phyloP scores from a whole-genome alignment of 2,888 invertebrate species.

The Nemotelus pantherinus region DNA sequence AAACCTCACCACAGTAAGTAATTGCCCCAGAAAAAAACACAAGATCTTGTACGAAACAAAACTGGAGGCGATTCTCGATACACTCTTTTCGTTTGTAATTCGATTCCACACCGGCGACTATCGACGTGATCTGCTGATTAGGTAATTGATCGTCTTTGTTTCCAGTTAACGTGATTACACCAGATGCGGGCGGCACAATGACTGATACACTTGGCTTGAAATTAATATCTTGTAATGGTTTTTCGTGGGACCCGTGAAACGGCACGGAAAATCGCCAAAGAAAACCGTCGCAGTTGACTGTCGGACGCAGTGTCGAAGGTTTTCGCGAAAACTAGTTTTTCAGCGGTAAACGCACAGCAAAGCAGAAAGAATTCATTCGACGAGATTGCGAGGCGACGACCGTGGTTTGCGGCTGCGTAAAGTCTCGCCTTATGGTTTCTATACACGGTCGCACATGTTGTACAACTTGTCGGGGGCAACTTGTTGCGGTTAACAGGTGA shows the following conservation, averaged over 20 bases:
- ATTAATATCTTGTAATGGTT: neutral
- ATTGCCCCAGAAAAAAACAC: no score
- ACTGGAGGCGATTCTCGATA: no score
- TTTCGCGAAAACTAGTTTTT: slow-evolving; percentile 40
- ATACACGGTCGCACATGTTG: no score
- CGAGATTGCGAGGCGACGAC: slow-evolving; percentile 10
- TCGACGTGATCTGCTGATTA: neutral
- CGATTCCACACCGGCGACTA: no score
- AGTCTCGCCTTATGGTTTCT: neutral
- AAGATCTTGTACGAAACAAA: no score
- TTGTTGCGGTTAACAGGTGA: no score
- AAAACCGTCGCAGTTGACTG: slow-evolving; percentile 24
- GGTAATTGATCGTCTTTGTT: no score
- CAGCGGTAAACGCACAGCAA: neutral
- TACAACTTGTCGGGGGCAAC: no score
- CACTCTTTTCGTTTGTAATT: no score
- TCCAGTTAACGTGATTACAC: neutral
- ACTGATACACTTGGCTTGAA: slow-evolving; percentile 4
- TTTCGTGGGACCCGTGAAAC: neutral
- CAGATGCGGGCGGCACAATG: neutral
- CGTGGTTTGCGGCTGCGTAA: slow-evolving; percentile 19
- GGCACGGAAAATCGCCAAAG: neutral
- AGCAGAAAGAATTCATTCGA: slow-evolving; percentile 10
- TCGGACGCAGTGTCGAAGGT: slow-evolving; percentile 26
- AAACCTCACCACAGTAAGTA: no score